Conservation (phyloP, 2,113 vertebrate species). For the Aspidoscelis tigris region DNA sequence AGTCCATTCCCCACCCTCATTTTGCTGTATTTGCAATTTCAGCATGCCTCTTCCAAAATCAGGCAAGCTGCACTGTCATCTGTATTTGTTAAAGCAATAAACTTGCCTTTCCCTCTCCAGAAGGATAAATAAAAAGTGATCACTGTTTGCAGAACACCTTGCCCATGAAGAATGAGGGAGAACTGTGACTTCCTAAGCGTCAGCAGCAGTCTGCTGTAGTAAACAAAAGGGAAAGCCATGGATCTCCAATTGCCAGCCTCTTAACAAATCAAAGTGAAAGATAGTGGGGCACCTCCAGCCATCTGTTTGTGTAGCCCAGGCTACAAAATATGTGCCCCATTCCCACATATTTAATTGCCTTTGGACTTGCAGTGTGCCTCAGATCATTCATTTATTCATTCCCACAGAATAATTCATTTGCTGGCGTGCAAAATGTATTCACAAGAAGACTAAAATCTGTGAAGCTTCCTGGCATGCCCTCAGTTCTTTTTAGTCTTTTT, state of each 20-base stretch:
- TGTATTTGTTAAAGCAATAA: conserved; percentile 20
- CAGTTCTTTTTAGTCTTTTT: background rate
- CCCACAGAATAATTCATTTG: conserved; percentile 5
- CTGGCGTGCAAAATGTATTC: conserved; percentile 19
- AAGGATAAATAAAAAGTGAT: conserved; percentile 14
- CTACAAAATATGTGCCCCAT: background rate
- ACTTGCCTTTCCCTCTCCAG: background rate
- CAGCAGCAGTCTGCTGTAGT: background rate
- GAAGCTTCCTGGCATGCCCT: background rate
- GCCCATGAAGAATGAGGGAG: background rate
- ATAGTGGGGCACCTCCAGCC: background rate
- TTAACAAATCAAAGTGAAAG: background rate
- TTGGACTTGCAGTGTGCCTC: background rate
- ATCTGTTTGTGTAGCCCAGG: background rate
- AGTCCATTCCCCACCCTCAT: background rate
- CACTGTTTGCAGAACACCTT: conserved; percentile 18
- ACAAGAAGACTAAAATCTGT: background rate
- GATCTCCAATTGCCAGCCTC: background rate
- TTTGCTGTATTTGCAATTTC: conserved; percentile 33
- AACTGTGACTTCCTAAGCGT: background rate
- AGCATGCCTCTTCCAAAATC: conserved; percentile 30
- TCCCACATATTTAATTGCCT: conserved; percentile 13
- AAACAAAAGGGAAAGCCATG: background rate
- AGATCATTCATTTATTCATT: conserved; percentile 27
- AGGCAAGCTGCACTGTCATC: background rate